Evolutionary conservation across 2,797 vertebrate species (phyloP).

Genomic region (Todus mexicanus): DNA sequence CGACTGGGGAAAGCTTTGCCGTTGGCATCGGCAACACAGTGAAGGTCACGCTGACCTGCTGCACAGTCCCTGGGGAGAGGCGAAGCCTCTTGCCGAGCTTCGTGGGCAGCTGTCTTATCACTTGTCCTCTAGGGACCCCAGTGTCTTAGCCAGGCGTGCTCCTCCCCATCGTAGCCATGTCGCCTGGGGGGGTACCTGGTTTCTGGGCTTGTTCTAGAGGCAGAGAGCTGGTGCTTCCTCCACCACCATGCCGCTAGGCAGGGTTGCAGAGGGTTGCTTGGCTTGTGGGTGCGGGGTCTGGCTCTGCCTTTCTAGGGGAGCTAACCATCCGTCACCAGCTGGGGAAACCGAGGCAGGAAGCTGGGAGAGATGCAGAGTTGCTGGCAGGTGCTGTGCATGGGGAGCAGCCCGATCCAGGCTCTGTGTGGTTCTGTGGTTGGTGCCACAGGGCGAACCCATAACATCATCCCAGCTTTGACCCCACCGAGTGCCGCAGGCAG

Average conservation of each 20-base stretch:
- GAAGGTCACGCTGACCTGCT: conserved; percentile 56
- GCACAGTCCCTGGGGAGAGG: background rate
- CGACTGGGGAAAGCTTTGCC: conserved; percentile 37
- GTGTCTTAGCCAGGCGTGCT: background rate
- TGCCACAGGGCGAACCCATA: background rate
- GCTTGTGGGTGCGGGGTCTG: background rate
- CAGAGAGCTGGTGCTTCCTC: background rate
- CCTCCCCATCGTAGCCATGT: background rate
- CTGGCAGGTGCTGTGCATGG: background rate
- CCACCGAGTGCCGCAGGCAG: background rate
- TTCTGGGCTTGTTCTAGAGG: background rate
- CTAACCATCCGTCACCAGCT: background rate
- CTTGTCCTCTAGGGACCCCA: background rate
- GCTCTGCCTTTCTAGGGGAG: background rate
- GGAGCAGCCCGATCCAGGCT: background rate
- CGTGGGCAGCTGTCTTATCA: background rate
- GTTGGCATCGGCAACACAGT: conserved; percentile 57
- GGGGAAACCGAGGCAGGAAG: background rate
- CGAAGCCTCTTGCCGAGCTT: background rate
- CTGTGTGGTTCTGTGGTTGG: background rate
- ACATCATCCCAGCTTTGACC: too few species aligned
- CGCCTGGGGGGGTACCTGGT: background rate
- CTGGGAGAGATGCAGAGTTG: background rate
- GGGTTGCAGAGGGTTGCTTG: background rate
- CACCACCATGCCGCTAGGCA: background rate